Evolutionary conservation across 2,113 vertebrate species (phyloP), one percentile per base, ranked within the genome.

Genomic region (Amphiprion ocellaris): DNA sequence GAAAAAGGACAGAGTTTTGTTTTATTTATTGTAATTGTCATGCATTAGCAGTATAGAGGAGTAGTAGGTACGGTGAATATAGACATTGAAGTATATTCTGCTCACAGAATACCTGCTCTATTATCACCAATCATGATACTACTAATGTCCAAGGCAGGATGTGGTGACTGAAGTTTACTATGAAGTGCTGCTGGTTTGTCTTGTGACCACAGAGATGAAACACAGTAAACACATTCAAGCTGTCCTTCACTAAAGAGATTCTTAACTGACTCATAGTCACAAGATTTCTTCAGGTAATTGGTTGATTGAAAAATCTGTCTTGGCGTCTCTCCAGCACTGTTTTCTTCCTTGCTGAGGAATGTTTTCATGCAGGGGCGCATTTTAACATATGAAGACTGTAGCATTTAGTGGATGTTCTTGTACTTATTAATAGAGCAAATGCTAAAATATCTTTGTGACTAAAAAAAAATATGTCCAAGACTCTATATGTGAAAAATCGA

Each of bases 211-310:
- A 30, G 30, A 30, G 30, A 30, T 30, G 4, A 30, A 30, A 30
- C 30, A 30, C 30, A 30, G 30, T 30, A 1, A 30, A 30, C 33
- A 37, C 33, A 37, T 37, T 37, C 33, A 10, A 37, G 33, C 33
- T 37, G 8, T 37, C 33, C 33, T 37, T 10, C 33, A 10, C 33
- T 37, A 37, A 37, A 37, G 8, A 37, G 33, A 37, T 37, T 37
- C 33, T 37, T 37, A 37, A 37, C 19, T 67, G 24, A 50, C 53
- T 50, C 41, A 23, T 4, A 33, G 8, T 70, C 65, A 69, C 41
- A 69, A 11, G 24, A 62, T 54, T 50, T 52, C 21, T 66, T 53
- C 4, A 30, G 41, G 44, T 56, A 53, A 70, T 15, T 56, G 21
- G 10, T 50, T 6, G 24, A 82, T 4, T 63, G 12, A 28, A 62